These are phyloP conservation scores for Procapra przewalskii DNA, from an alignment of 2,113 vertebrate species.

Conservation along the genomic window DNA sequence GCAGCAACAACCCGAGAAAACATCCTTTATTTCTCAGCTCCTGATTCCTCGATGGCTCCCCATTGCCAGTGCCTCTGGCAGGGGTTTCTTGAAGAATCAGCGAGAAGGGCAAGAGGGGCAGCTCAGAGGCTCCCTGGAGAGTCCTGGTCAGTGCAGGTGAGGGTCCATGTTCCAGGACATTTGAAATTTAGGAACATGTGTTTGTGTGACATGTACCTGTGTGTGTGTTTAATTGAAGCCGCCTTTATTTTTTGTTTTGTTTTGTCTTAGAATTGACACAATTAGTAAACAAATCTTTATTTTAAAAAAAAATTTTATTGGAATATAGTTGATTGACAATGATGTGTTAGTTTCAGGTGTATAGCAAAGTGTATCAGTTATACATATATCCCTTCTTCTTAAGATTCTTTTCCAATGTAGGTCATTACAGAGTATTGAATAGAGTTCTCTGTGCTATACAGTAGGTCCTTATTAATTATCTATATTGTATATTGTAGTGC, in stretches of 20 bases:
- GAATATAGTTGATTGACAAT: neutral
- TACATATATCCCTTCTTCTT: neutral
- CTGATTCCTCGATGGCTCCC: neutral
- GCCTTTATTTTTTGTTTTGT: neutral
- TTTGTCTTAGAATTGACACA: neutral
- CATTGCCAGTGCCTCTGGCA: neutral
- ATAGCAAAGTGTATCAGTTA: neutral
- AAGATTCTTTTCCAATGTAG: neutral
- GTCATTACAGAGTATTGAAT: neutral
- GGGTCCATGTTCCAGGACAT: neutral
- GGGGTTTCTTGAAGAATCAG: neutral
- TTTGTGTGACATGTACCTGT: neutral
- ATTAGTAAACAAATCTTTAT: neutral
- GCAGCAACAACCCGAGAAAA: neutral
- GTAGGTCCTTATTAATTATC: neutral
- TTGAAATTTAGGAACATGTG: neutral
- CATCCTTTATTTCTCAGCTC: neutral
- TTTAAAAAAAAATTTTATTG: neutral
- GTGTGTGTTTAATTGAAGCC: neutral
- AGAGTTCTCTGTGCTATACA: neutral
- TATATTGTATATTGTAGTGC: neutral
- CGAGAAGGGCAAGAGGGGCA: neutral
- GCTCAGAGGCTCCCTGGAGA: neutral
- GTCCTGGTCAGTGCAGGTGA: neutral
- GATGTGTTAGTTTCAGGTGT: neutral